These are phyloP conservation scores for Hetaerina americana DNA, from an alignment of 1,140 invertebrate genomes.

Conservation along the genomic window DNA sequence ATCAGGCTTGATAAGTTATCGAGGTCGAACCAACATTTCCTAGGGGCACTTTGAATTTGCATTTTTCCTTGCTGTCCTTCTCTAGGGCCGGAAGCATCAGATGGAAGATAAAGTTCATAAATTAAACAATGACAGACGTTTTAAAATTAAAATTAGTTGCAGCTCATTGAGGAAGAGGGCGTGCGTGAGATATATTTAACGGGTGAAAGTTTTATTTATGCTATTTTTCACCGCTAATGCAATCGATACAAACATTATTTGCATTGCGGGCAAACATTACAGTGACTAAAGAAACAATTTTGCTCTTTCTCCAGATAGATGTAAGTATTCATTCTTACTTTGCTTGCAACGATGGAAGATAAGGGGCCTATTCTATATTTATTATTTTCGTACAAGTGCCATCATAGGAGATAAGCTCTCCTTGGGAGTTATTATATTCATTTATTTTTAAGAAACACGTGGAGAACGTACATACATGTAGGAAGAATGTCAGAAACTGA, in stretches of 20 bases:
- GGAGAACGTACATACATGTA: too few species aligned
- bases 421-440: too few species aligned
- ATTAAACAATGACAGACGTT: background rate
- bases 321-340: background rate
- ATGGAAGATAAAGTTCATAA: background rate
- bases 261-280: background rate
- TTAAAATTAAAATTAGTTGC: constrained; percentile 1
- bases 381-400: background rate
- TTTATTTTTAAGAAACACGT: too few species aligned
- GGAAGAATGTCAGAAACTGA: too few species aligned
- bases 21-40: background rate
- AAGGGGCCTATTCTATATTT: too few species aligned
- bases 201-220: background rate
- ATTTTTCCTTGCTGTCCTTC: background rate
- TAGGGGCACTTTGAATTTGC: background rate
- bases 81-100: background rate
- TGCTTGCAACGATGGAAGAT: background rate
- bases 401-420: background rate
- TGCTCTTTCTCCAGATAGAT: background rate
- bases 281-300: background rate
- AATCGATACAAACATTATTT: background rate
- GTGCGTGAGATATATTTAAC: background rate
- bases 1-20: background rate
- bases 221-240: background rate
- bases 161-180: background rate